Conservation (phyloP, 2,888 invertebrate genomes). For the Chymomyza fuscimana region DNA sequence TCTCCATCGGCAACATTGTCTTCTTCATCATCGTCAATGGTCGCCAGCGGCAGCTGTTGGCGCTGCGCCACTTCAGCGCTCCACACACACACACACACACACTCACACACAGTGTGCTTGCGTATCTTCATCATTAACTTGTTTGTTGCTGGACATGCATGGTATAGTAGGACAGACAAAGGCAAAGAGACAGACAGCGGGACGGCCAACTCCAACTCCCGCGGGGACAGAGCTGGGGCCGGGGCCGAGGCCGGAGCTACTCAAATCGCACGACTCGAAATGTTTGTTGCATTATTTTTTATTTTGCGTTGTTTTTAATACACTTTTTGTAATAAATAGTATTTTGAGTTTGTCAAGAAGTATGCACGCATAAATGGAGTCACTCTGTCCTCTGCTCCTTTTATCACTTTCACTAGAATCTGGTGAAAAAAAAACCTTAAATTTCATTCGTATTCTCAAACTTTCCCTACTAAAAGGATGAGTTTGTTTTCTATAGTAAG, state of each 20-base stretch:
- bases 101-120: slow-evolving; percentile 11
- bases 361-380: neutral
- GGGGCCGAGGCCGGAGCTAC: neutral
- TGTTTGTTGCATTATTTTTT: neutral
- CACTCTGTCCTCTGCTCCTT: too few species aligned
- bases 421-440: too few species aligned
- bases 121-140: slow-evolving; percentile 63
- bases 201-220: slow-evolving; percentile 27
- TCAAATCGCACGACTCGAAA: neutral
- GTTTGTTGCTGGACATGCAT: slow-evolving; percentile 53
- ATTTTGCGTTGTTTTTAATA: neutral
- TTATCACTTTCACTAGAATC: too few species aligned
- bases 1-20: slow-evolving; percentile 38
- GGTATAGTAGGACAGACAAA: neutral
- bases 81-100: slow-evolving; percentile 24
- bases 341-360: neutral
- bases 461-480: too few species aligned
- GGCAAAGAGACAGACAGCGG: slow-evolving; percentile 30
- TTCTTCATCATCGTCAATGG: slow-evolving; percentile 49
- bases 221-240: neutral
- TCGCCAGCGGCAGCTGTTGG: slow-evolving; percentile 27
- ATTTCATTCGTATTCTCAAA: too few species aligned
- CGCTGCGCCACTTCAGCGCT: slow-evolving; percentile 1
- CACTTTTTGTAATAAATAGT: neutral
- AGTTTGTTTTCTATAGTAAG: too few species aligned